These are phyloP conservation scores for Lycodopsis pacificus DNA, from an alignment of 2,797 vertebrate genomes.

Conservation along the genomic window DNA sequence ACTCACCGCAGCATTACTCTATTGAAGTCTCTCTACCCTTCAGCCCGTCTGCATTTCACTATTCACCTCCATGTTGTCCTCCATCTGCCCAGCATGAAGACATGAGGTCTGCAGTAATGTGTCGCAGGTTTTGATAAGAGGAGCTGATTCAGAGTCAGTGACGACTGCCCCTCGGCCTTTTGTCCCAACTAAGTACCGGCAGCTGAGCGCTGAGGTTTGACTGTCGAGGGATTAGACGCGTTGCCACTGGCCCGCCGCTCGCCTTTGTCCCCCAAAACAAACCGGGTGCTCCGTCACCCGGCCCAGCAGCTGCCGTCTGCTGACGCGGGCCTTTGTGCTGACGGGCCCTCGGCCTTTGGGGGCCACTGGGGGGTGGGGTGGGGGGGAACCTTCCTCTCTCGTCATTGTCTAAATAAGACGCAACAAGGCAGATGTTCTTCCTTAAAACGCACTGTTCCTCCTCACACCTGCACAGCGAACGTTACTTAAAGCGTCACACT, in stretches of 20 bases:
- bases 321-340: slow-evolving; percentile 76
- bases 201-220: slow-evolving; percentile 57
- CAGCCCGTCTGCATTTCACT: neutral
- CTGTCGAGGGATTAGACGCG: slow-evolving; percentile 70
- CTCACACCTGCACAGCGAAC: slow-evolving; percentile 25
- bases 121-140: slow-evolving; percentile 57
- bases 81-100: neutral
- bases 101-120: neutral
- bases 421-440: slow-evolving; percentile 69
- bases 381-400: slow-evolving; percentile 1
- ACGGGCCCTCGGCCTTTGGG: slow-evolving; percentile 30
- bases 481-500: neutral
- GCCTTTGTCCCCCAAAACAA: slow-evolving; percentile 81
- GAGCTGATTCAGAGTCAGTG: slow-evolving; percentile 43
- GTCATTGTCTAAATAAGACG: slow-evolving; percentile 61
- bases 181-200: slow-evolving; percentile 50
- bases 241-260: slow-evolving; percentile 67
- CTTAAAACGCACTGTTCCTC: slow-evolving; percentile 1
- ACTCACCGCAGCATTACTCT: too few species aligned
- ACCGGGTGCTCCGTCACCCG: slow-evolving; percentile 59
- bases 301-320: slow-evolving; percentile 79
- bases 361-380: slow-evolving; percentile 11
- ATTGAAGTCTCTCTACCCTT: neutral
- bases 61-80: neutral
- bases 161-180: slow-evolving; percentile 42